These are phyloP conservation scores for Apoda limacodes DNA, from an alignment of 2,888 invertebrate species.

Conservation along the genomic window DNA sequence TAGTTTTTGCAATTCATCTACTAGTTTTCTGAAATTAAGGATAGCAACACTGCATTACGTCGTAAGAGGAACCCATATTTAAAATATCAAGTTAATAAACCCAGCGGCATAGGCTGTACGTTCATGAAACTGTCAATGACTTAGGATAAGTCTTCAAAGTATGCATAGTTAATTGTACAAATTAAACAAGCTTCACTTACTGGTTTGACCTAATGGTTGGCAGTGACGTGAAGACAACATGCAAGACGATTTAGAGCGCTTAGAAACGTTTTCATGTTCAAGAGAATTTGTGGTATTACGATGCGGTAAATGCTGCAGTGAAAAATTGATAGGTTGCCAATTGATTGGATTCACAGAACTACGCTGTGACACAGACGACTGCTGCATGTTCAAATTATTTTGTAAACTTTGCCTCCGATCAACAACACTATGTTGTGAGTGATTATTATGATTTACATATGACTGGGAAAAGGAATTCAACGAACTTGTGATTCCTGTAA, in stretches of 20 bases:
- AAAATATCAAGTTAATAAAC: too few species aligned
- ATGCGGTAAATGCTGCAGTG: conserved; percentile 19
- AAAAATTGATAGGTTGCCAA: conserved; percentile 35
- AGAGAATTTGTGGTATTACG: conserved; percentile 30
- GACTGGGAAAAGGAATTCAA: conserved; percentile 41
- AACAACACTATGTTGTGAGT: conserved; percentile 36
- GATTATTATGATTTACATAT: conserved; percentile 43
- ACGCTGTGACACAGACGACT: conserved; percentile 34
- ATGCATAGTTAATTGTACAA: too few species aligned
- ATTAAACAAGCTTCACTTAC: conserved; percentile 34
- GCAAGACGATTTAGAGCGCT: conserved; percentile 46
- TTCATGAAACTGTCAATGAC: too few species aligned
- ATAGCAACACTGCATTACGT: too few species aligned
- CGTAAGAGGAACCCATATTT: too few species aligned
- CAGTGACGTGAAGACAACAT: conserved; percentile 48
- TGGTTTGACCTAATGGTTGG: conserved; percentile 45
- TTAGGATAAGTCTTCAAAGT: too few species aligned
- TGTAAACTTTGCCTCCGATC: conserved; percentile 49
- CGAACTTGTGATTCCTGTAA: conserved; percentile 51
- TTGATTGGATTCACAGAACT: conserved; percentile 40
- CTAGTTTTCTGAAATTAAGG: too few species aligned
- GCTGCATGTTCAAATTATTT: conserved; percentile 45
- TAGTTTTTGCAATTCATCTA: too few species aligned
- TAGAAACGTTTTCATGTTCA: conserved; percentile 43
- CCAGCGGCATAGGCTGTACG: too few species aligned